A percentile compares a stretch with the other conserved stretches of the same genome.
phyloP scores from a whole-genome alignment of 2,113 vertebrate species.

The Aplodontia rufa region DNA sequence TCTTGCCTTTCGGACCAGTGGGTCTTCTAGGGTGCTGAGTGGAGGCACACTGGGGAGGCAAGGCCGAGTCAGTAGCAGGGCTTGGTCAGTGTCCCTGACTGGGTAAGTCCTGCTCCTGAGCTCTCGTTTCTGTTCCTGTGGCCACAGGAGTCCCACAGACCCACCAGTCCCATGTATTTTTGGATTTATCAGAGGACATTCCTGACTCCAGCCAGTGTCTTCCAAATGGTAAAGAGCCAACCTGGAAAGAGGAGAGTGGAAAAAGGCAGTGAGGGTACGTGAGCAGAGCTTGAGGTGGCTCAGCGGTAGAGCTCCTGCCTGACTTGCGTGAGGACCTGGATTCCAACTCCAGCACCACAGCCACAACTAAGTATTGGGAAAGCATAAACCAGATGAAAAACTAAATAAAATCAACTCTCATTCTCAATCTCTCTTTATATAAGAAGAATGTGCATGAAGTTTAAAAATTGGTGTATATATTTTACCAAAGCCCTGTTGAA shows the following conservation, averaged over 20 bases:
- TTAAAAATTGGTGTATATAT: neutral
- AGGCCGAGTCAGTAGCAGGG: neutral
- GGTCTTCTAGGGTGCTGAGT: slow-evolving; percentile 87
- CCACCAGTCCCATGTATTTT: neutral
- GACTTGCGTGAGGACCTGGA: too few species aligned
- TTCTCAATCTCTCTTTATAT: too few species aligned
- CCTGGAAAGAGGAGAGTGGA: neutral
- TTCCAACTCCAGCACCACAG: too few species aligned
- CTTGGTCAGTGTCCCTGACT: neutral
- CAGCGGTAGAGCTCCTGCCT: too few species aligned
- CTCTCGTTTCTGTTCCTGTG: neutral
- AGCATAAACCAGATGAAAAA: too few species aligned
- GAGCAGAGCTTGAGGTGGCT: too few species aligned
- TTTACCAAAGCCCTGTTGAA: neutral
- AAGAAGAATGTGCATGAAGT: neutral
- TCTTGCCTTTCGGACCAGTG: slow-evolving; percentile 91
- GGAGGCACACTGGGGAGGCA: slow-evolving; percentile 29
- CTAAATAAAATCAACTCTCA: too few species aligned
- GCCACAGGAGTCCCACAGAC: neutral
- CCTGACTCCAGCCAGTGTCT: neutral
- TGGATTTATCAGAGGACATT: neutral
- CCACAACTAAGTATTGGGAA: too few species aligned
- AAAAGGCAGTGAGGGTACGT: neutral
- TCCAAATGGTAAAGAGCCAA: neutral
- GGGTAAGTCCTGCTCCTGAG: neutral